These are phyloP conservation scores for Channa striata DNA, from an alignment of 2,797 vertebrate genomes.

Conservation along the genomic window DNA sequence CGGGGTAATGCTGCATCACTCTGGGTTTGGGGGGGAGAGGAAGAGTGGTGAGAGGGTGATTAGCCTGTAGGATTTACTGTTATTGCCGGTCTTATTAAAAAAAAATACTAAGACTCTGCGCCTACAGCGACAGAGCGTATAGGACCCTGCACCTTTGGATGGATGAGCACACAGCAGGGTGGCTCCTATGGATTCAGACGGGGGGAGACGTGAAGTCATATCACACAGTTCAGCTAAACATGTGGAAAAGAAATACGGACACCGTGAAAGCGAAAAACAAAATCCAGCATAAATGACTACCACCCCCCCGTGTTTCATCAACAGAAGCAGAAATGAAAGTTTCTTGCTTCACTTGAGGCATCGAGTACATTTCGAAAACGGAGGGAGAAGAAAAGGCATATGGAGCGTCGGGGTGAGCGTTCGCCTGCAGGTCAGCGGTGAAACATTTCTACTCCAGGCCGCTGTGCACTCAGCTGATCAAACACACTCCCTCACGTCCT, in stretches of 20 bases:
- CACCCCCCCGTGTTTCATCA: not conserved
- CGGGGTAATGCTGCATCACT: conserved; percentile 75
- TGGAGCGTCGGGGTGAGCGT: conserved; percentile 4
- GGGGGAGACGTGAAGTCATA: conserved; percentile 22
- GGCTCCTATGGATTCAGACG: conserved; percentile 20
- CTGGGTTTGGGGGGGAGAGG: conserved; percentile 57
- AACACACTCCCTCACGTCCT: conserved; percentile 39
- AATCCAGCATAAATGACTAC: conserved; percentile 5
- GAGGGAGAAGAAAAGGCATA: not conserved
- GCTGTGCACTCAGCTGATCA: conserved; percentile 37
- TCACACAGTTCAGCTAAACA: conserved; percentile 6
- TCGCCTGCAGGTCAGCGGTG: conserved; percentile 31
- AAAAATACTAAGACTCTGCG: conserved; percentile 67
- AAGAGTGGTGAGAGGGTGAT: conserved; percentile 72
- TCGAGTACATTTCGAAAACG: conserved; percentile 35
- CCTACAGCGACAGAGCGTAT: conserved; percentile 36
- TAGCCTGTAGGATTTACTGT: conserved; percentile 83
- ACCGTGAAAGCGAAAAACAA: conserved; percentile 22
- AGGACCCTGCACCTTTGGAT: conserved; percentile 15
- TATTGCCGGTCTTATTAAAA: conserved; percentile 82
- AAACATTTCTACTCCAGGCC: conserved; percentile 41
- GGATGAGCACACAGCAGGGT: conserved; percentile 33
- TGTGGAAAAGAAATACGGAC: conserved; percentile 30
- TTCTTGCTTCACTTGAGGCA: conserved; percentile 28
- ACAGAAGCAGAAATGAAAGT: conserved; percentile 18